phyloP scores from a whole-genome alignment of 2,113 vertebrate genomes.

The Ploceus nigricollis region DNA sequence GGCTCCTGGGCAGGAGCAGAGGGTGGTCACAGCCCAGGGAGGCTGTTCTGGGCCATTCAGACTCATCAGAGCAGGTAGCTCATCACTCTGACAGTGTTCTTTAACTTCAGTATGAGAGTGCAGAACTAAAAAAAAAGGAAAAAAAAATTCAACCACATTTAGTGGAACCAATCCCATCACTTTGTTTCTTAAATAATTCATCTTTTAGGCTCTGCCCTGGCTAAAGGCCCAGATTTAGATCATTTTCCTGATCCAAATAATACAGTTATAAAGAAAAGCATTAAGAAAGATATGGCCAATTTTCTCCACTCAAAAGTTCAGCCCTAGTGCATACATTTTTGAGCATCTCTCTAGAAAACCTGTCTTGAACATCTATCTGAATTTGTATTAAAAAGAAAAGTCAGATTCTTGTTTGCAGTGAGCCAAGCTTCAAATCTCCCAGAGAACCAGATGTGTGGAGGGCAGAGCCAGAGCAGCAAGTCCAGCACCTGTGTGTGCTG shows the following conservation, averaged over 20 bases:
- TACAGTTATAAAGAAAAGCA: not conserved
- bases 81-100: not conserved
- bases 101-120: not conserved
- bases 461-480: not conserved
- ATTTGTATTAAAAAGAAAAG: not conserved
- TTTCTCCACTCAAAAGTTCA: not conserved
- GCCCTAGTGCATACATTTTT: not conserved
- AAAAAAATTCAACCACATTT: not conserved
- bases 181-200: not conserved
- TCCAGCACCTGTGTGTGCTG: not conserved
- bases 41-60: not conserved
- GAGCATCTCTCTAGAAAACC: not conserved
- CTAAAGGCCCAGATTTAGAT: not conserved
- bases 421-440: not conserved
- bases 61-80: not conserved
- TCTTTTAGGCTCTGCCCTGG: not conserved
- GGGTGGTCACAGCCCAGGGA: not conserved
- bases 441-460: fast-evolving
- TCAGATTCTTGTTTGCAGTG: not conserved
- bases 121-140: not conserved
- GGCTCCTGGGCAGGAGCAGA: not conserved
- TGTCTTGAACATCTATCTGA: not conserved
- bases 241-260: not conserved
- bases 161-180: not conserved
- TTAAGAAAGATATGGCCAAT: not conserved